phyloP scores from a whole-genome alignment of 2,888 invertebrate genomes.

The Eilema depressum region DNA sequence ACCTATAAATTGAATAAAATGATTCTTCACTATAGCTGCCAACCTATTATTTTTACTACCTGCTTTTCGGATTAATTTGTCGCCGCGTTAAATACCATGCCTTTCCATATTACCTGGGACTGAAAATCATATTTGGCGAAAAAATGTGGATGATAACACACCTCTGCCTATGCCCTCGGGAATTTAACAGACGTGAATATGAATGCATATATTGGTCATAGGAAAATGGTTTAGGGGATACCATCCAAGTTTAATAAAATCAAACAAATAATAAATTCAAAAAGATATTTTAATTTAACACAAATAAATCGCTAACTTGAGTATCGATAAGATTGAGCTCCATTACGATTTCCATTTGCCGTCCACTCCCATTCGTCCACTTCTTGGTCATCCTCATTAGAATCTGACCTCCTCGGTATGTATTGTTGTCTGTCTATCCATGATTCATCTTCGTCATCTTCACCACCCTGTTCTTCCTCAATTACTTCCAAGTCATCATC shows the following conservation, averaged over 20 bases:
- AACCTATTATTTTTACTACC: too few relatives aligned
- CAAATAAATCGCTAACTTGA: conserved; percentile 70
- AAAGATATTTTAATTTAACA: conserved; percentile 59
- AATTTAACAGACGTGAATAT: too few relatives aligned
- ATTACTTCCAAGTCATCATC: conserved; percentile 76
- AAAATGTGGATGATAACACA: too few relatives aligned
- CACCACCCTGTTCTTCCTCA: conserved; percentile 78
- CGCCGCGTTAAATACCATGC: too few relatives aligned
- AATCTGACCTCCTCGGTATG: conserved; percentile 55
- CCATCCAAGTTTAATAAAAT: conserved; percentile 3
- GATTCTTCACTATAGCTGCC: too few relatives aligned
- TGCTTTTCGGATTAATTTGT: too few relatives aligned
- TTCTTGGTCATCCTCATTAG: conserved; percentile 71
- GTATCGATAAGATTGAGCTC: conserved; percentile 78
- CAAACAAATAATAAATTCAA: conserved; percentile 42
- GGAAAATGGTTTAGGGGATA: not conserved
- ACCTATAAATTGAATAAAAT: too few relatives aligned
- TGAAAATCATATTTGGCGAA: too few relatives aligned
- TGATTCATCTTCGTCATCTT: conserved; percentile 75
- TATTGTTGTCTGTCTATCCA: conserved; percentile 71
- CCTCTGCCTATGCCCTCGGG: too few relatives aligned
- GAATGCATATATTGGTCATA: too few relatives aligned
- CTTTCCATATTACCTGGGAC: too few relatives aligned
- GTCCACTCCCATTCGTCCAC: conserved; percentile 85
- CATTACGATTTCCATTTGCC: conserved; percentile 60